A percentile compares a stretch with the other conserved stretches of the same genome.
Conservation (phyloP, 2,888 invertebrate species). For the Microdon myrmicae region DNA sequence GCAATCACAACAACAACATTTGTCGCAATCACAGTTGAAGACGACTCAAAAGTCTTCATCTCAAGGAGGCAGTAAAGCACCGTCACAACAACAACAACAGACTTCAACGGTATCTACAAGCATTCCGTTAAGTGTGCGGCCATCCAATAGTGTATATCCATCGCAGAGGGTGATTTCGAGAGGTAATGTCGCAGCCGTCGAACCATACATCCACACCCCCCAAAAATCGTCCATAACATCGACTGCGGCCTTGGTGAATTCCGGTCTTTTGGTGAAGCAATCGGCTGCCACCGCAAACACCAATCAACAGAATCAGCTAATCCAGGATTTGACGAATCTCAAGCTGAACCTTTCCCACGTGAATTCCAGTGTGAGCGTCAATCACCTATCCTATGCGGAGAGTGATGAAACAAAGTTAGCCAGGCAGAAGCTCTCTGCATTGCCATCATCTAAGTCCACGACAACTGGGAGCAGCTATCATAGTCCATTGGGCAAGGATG, state of each 20-base stretch:
- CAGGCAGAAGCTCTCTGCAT: constrained; percentile 61
- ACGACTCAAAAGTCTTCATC: constrained; percentile 42
- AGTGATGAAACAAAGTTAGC: constrained; percentile 69
- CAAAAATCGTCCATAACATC: constrained; percentile 69
- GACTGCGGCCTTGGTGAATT: constrained; percentile 66
- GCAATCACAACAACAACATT: constrained; percentile 57
- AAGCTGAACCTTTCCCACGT: constrained; percentile 58
- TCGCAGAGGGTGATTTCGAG: constrained; percentile 68
- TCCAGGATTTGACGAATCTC: constrained; percentile 65
- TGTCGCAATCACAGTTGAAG: constrained; percentile 34
- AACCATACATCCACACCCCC: constrained; percentile 88
- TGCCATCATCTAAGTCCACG: constrained; percentile 45
- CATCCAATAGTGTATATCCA: constrained; percentile 60
- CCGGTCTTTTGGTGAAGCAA: constrained; percentile 60
- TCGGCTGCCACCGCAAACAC: constrained; percentile 64
- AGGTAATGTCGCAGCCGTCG: constrained; percentile 87
- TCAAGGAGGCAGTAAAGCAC: constrained; percentile 23
- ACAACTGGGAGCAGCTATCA: constrained; percentile 57
- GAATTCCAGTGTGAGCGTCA: constrained; percentile 68
- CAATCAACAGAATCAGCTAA: constrained; percentile 65
- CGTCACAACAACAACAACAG: constrained; percentile 54
- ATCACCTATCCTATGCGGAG: constrained; percentile 70
- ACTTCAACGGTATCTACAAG: constrained; percentile 37
- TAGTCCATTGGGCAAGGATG: constrained; percentile 49
- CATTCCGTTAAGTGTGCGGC: constrained; percentile 52